Percentiles rank a stretch among this genome's conserved stretches.
These are phyloP conservation scores for Rhincodon typus DNA, from an alignment of 2,797 vertebrate genomes.

Conservation along the genomic window DNA sequence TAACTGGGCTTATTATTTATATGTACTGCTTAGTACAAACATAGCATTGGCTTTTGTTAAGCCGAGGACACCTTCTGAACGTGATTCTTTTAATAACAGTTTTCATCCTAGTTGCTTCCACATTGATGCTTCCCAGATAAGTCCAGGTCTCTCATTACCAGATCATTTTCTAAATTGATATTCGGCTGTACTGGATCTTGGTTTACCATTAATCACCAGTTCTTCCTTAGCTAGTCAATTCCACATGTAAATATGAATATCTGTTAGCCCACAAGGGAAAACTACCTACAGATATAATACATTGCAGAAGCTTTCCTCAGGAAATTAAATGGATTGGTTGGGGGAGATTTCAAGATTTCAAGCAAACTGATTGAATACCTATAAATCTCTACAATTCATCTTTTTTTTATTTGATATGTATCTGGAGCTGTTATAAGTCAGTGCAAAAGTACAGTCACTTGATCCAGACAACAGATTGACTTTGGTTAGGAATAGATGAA, in stretches of 20 bases:
- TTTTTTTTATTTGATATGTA: not conserved
- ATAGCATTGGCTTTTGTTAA: not conserved
- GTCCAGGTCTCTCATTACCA: not conserved
- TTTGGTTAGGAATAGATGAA: not conserved
- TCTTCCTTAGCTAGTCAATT: not conserved
- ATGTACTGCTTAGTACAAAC: not conserved
- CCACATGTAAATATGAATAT: constrained; percentile 1
- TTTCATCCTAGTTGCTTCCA: not conserved
- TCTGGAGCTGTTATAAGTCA: not conserved
- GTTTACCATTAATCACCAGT: not conserved
- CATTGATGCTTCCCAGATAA: not conserved
- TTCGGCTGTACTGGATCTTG: not conserved
- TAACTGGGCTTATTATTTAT: not conserved
- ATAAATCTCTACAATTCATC: not conserved
- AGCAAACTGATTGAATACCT: not conserved
- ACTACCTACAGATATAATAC: not conserved
- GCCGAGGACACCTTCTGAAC: not conserved
- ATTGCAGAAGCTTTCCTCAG: constrained; percentile 1
- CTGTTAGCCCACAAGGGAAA: not conserved
- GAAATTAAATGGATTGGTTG: not conserved
- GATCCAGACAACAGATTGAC: not conserved
- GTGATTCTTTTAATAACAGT: not conserved
- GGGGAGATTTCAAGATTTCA: not conserved
- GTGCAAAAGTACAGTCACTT: not conserved
- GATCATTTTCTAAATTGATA: not conserved